Conservation (phyloP, 1,140 invertebrate genomes). For the Philopotamus ludificatus region DNA sequence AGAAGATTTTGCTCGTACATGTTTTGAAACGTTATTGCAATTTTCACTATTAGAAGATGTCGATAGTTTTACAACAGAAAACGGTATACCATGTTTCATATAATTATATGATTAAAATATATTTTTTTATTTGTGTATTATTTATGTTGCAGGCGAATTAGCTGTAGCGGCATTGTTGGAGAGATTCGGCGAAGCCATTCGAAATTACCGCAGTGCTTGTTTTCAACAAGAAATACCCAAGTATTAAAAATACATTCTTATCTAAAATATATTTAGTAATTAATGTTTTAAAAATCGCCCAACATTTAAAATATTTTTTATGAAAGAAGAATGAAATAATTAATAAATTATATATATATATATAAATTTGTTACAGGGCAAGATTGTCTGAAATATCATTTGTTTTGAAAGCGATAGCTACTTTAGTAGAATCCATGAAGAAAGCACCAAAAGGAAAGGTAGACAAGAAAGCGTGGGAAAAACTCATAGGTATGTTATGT, state of each 20-base stretch:
- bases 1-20: constrained; percentile 94
- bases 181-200: constrained; percentile 90
- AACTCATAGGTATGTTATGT: constrained; percentile 67
- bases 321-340: neutral
- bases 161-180: constrained; percentile 89
- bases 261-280: neutral
- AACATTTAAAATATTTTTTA: neutral
- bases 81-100: constrained; percentile 16
- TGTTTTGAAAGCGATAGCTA: constrained; percentile 93
- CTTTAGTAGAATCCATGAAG: constrained; percentile 87
- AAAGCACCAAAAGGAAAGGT: constrained; percentile 86
- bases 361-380: constrained; percentile 66
- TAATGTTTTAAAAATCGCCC: neutral
- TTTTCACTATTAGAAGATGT: constrained; percentile 80
- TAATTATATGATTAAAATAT: constrained; percentile 4
- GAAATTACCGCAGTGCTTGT: constrained; percentile 73
- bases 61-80: constrained; percentile 37
- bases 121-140: neutral
- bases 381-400: constrained; percentile 94
- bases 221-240: constrained; percentile 89
- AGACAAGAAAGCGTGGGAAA: constrained; percentile 86
- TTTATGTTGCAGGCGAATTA: constrained; percentile 54
- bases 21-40: constrained; percentile 93
- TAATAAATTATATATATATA: constrained; percentile 4
- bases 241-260: constrained; percentile 51